Base-by-base conservation (phyloP, 2,797 vertebrate species). In the Cuniculus paca region DNA sequence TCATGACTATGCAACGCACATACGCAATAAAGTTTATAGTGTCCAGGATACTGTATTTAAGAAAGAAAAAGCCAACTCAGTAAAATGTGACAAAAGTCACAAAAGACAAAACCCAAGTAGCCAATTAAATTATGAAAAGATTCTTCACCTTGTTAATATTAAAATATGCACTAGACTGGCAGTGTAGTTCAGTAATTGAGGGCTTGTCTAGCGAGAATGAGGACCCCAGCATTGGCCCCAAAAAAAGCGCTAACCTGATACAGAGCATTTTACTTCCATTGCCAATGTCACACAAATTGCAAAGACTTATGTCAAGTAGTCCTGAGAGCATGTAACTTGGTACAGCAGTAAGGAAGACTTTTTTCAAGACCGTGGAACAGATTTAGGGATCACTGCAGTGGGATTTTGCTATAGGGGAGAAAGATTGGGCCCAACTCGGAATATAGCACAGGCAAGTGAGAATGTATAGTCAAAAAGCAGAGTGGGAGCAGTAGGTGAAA, bases 61-160 rank as follows among this genome's bases (percentile, higher is more conserved):
- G 60, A 52, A 88, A 70, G 70, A 75, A 65, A 86, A 81, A 75
- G 60, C 68, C n/a, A 94, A 60, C 26, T 85, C 36, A 70, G 77
- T 88, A 79, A 91, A 95, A 61, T 16, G 48, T 70, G 68, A 19
- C 12, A n/a, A 45, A 83, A 75, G 50, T 74, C 68, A 65, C 39
- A 39, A 72, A 91, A 94, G 54, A 90, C 90, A 78, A 94, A 80
- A 74, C 19, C 52, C 56, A 50, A 89, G 48, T 65, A 82, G 31
- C 50, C 54, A 45, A 5, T 42, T 83, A 36, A 84, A 60, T 65
- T 12, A 70, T 58, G 74, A 80, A 85, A 86, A 79, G 45, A 54
- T 74, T 81, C 7, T 72, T 68, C 68, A 34, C 31, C 20, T 95
- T 94, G 75, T 50, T 89, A 14, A 11, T 50, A 31, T 61, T 63